These are phyloP conservation scores for Oophaga sylvatica DNA, from an alignment of 2,797 vertebrate genomes.

Conservation along the genomic window DNA sequence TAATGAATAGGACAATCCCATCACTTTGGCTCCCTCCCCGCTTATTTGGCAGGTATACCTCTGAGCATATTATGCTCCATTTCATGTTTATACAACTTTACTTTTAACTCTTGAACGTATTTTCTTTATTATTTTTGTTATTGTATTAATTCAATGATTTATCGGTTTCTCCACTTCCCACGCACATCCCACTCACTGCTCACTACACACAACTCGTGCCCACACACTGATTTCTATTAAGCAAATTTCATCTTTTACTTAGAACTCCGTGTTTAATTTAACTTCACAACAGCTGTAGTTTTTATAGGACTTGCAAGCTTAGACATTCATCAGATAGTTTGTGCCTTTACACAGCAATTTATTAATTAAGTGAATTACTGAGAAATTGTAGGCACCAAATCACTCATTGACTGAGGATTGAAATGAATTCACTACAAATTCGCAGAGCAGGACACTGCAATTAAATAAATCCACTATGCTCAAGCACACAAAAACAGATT, in stretches of 20 bases:
- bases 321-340: slow-evolving; percentile 34
- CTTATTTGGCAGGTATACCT: background rate
- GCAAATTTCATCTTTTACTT: background rate
- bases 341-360: slow-evolving; percentile 22
- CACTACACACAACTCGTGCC: background rate
- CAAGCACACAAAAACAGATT: slow-evolving; percentile 21
- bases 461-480: slow-evolving; percentile 40
- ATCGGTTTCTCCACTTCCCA: background rate
- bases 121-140: background rate
- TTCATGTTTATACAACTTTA: background rate
- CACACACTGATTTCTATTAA: background rate
- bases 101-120: background rate
- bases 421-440: slow-evolving; percentile 39
- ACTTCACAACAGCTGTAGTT: slow-evolving; percentile 9
- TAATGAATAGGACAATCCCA: background rate
- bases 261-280: background rate
- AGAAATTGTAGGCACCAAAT: slow-evolving; percentile 36
- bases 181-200: no score
- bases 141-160: background rate
- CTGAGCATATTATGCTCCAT: background rate
- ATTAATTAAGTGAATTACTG: slow-evolving; percentile 42
- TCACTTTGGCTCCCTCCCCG: background rate
- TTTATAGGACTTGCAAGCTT: slow-evolving; percentile 17
- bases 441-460: slow-evolving; percentile 32
- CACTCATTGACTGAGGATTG: slow-evolving; percentile 37